phyloP scores from a whole-genome alignment of 2,113 vertebrate genomes.

The Trichechus manatus region DNA sequence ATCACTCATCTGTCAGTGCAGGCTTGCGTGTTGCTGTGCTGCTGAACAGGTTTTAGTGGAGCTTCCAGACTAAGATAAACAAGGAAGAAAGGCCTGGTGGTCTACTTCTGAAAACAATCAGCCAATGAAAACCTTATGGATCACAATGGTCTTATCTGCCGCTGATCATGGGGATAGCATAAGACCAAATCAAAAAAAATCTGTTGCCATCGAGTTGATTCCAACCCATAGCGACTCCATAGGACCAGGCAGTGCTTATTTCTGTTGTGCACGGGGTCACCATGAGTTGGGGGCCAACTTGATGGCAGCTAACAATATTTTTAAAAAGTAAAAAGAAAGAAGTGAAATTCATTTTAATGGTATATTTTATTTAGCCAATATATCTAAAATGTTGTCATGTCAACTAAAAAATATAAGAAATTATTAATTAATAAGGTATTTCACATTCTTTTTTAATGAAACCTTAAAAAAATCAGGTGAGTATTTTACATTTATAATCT shows the following conservation, averaged over 20 bases:
- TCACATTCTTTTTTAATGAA: not conserved
- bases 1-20: not conserved
- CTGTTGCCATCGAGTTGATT: no score
- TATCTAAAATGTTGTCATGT: not conserved
- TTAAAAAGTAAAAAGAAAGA: not conserved
- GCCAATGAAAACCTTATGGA: not conserved
- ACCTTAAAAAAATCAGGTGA: not conserved
- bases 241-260: not conserved
- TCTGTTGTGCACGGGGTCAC: not conserved
- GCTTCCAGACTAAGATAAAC: not conserved
- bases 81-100: not conserved
- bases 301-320: not conserved
- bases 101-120: not conserved
- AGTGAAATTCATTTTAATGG: not conserved
- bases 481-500: not conserved
- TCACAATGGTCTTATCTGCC: not conserved
- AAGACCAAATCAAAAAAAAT: not conserved
- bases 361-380: not conserved
- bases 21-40: not conserved
- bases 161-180: not conserved
- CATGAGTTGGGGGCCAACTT: not conserved
- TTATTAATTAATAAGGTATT: not conserved
- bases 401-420: not conserved
- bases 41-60: not conserved
- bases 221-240: no score